Conservation (phyloP, 2,888 invertebrate species). For the Pyrochroa serraticornis region DNA sequence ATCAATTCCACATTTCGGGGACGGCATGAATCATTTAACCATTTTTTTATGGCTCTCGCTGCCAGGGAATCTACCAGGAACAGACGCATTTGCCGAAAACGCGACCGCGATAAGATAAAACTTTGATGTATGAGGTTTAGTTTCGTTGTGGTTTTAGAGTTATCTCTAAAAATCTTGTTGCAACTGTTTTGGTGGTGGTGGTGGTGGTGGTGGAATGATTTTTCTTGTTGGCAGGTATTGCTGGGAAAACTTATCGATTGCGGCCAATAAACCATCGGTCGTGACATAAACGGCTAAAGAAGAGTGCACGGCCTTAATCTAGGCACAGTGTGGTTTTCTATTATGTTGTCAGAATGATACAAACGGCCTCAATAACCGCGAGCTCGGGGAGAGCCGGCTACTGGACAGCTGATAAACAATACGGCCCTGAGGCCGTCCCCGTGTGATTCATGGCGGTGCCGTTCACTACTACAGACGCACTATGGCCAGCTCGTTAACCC, state of each 20-base stretch:
- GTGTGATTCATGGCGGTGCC: constrained; percentile 45
- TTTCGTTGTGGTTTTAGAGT: neutral
- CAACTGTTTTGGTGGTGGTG: neutral
- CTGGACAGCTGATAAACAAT: constrained; percentile 57
- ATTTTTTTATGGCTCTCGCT: constrained; percentile 41
- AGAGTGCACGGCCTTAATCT: constrained; percentile 52
- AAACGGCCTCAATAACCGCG: constrained; percentile 57
- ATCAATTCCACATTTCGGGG: constrained; percentile 54
- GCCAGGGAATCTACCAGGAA: constrained; percentile 19
- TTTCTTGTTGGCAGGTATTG: neutral
- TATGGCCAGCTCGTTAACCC: constrained; percentile 34
- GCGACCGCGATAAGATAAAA: constrained; percentile 12
- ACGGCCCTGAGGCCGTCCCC: constrained; percentile 44
- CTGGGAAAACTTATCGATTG: constrained; percentile 39
- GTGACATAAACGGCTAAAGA: constrained; percentile 46
- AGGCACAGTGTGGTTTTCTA: constrained; percentile 55
- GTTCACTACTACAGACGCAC: constrained; percentile 26
- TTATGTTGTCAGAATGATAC: constrained; percentile 59
- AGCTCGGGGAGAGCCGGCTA: constrained; percentile 53
- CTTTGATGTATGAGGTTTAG: neutral
- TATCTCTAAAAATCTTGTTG: no score
- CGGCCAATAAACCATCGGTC: constrained; percentile 43
- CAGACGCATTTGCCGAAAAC: constrained; percentile 11
- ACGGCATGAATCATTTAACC: constrained; percentile 57
- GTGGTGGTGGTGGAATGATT: constrained; percentile 1